Conservation (phyloP, 2,888 invertebrate species). For the Tenthredo livida region DNA sequence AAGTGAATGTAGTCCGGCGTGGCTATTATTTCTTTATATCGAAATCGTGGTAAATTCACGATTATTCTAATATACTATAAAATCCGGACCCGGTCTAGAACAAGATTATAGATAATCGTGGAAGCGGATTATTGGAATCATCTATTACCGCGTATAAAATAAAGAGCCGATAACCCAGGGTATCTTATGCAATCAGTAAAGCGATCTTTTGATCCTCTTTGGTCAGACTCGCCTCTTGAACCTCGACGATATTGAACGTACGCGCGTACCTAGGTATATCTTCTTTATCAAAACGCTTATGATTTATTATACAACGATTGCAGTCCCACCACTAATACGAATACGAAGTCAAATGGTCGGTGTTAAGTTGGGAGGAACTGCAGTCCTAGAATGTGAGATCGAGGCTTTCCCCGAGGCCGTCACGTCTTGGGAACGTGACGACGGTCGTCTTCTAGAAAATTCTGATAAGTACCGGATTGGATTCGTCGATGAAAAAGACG, state of each 20-base stretch:
- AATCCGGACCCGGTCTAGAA: not conserved
- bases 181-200: not conserved
- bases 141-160: not conserved
- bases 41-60: not conserved
- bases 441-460: conserved; percentile 86
- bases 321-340: conserved; percentile 91
- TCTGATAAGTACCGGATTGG: conserved; percentile 84
- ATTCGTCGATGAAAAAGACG: conserved; percentile 79
- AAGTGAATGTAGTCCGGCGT: not conserved
- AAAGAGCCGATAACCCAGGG: not conserved
- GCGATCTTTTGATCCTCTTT: conserved; percentile 6
- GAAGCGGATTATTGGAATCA: not conserved
- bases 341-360: conserved; percentile 89
- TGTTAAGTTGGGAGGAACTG: conserved; percentile 85
- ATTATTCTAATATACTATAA: not conserved
- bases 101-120: conserved; percentile 15
- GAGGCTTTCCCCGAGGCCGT: conserved; percentile 94
- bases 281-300: not conserved
- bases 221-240: not conserved
- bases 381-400: conserved; percentile 89
- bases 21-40: not conserved
- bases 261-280: too few species aligned
- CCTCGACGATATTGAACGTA: not conserved
- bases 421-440: conserved; percentile 90
- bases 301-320: not conserved